Evolutionary conservation across 2,113 vertebrate species (phyloP), one percentile per base, ranked within the genome.

Genomic region (Psilopogon haemacephalus): DNA sequence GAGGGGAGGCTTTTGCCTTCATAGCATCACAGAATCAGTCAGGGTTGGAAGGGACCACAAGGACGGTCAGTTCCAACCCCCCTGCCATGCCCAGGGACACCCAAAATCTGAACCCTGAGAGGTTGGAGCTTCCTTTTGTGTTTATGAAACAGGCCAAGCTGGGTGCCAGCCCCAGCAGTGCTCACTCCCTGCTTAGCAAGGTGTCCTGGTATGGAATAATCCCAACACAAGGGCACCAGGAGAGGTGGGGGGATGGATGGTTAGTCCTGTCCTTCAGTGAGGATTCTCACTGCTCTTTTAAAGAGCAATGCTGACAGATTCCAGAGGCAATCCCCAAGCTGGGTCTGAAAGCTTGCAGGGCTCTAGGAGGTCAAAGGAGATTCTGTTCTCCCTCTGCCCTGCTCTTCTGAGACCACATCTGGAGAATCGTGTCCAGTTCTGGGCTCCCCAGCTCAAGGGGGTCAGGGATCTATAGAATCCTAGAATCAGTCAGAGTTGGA

Each of bases 61-160:
- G n/a, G n/a, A n/a, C n/a, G n/a, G n/a, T n/a, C n/a, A n/a, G n/a
- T n/a, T n/a, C n/a, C n/a, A n/a, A n/a, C n/a, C n/a, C n/a, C n/a
- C n/a, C n/a, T n/a, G n/a, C n/a, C n/a, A n/a, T n/a, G n/a, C n/a
- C n/a, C n/a, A n/a, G n/a, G n/a, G n/a, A n/a, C n/a, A n/a, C n/a
- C n/a, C n/a, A 76, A 93, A 90, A 93, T 93, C 71, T 70, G 67
- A 92, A 89, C 90, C 96, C 90, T 50, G 30, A 54, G 90, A 94
- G 84, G 54, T 50, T 92, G 1, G 2, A 55, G 67, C 81, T 91
- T 95, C 86, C 71, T 84, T 92, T 79, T 63, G 71, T 63, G 37
- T 83, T n/a, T 87, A 23, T 87, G 87, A 89, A 92, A 79, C 0
- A 1, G 67, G 63, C 73, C 12, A 4, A 0, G 38, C 79, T 50